A percentile compares a stretch with the other conserved stretches of the same genome.
These are phyloP conservation scores for Neodiprion fabricii DNA, from an alignment of 1,140 invertebrate genomes.

Conservation along the genomic window DNA sequence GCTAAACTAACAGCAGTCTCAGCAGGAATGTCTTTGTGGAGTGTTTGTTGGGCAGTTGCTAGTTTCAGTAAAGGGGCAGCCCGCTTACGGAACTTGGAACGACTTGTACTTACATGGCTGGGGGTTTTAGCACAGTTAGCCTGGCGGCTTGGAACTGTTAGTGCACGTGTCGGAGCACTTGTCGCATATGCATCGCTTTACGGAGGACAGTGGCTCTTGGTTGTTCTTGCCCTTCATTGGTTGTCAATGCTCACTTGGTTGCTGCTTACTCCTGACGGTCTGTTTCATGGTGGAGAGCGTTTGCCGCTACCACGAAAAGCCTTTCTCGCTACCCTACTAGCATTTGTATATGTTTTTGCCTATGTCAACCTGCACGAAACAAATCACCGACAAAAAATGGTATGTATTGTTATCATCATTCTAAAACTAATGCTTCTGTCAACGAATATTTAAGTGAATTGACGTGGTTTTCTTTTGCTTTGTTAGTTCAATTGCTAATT, in stretches of 20 bases:
- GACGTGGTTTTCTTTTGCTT: neutral
- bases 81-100: constrained; percentile 78
- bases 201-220: constrained; percentile 71
- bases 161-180: constrained; percentile 79
- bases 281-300: constrained; percentile 79
- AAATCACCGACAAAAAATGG: constrained; percentile 81
- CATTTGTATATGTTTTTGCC: constrained; percentile 89
- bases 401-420: constrained; percentile 41
- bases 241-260: constrained; percentile 86
- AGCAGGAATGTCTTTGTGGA: constrained; percentile 80
- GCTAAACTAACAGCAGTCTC: constrained; percentile 84
- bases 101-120: constrained; percentile 85
- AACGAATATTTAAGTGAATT: neutral
- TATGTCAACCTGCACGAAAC: constrained; percentile 87
- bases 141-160: constrained; percentile 87
- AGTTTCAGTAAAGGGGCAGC: constrained; percentile 89
- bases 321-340: constrained; percentile 75
- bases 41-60: constrained; percentile 88
- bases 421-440: neutral
- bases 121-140: constrained; percentile 80
- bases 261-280: constrained; percentile 78
- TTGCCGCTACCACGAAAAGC: constrained; percentile 71
- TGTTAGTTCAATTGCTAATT: constrained; percentile 15
- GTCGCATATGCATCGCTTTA: constrained; percentile 87
- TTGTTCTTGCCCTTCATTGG: constrained; percentile 80